Evolutionary conservation across 2,888 invertebrate genomes (phyloP).

Genomic region (Apamea monoglypha): DNA sequence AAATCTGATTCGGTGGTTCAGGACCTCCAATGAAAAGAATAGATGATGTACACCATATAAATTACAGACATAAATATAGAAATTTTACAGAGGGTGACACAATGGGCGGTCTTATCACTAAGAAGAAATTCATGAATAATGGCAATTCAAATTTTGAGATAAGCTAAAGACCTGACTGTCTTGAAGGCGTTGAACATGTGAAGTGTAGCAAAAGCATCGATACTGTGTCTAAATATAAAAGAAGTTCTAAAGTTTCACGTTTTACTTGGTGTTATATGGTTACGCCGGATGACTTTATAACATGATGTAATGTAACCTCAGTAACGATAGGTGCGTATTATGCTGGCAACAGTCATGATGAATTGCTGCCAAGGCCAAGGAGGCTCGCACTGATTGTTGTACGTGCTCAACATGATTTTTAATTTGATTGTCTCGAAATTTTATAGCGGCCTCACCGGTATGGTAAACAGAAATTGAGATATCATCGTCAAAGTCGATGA

Average conservation of each 20-base stretch:
- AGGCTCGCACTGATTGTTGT: constrained; percentile 65
- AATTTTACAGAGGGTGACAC: too few species aligned
- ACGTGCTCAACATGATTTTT: constrained; percentile 47
- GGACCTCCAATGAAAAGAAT: neutral
- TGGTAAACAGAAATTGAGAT: constrained; percentile 27
- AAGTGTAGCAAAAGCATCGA: neutral
- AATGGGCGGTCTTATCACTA: too few species aligned
- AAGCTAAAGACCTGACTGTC: neutral
- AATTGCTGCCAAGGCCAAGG: constrained; percentile 77
- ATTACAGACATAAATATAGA: too few species aligned
- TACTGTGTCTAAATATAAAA: neutral
- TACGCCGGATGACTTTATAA: constrained; percentile 73
- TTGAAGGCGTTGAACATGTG: neutral
- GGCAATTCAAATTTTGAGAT: neutral
- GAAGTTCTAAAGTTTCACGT: constrained; percentile 19
- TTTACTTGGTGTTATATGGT: constrained; percentile 56
- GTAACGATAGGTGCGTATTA: constrained; percentile 67
- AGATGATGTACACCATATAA: too few species aligned
- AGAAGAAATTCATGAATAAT: neutral
- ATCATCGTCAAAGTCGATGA: constrained; percentile 10
- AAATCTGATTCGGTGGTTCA: neutral
- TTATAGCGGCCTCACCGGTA: constrained; percentile 5
- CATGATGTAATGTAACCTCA: constrained; percentile 76
- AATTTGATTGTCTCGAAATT: constrained; percentile 32
- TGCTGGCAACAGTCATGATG: constrained; percentile 70